Base-by-base conservation (phyloP, 2,888 invertebrate genomes). In the Axea sp. region DNA sequence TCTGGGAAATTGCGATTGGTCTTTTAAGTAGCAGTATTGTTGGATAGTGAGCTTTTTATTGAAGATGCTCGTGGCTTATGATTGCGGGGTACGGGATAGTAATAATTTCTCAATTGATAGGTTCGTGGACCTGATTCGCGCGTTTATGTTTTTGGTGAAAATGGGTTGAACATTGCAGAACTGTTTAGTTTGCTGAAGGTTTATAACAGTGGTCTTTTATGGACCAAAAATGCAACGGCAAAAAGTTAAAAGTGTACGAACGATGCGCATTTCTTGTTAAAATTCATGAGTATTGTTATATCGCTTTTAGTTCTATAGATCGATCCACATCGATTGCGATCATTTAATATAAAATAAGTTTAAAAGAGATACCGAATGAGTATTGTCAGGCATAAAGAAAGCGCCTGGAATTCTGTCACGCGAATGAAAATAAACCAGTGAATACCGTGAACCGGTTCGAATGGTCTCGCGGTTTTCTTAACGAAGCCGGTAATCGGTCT, bases 341-440 rank as follows among this genome's bases (percentile, higher is more conserved):
- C 59, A 51, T 37, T 60, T 57, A 49, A 72, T 65, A 65, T 47
- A 60, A 26, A 69, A 69, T 69, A 41, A 65, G 53, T 59, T 49
- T 39, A 72, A 64, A 62, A 49, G 17, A 72, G 65, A 49, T 45
- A 45, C 45, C 59, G 22, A 60, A 19, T 47, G 69, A 53, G 59
- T 37, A 73, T 69, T 65, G 57, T 69, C 60, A 49, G 30, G 57
- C 68, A 69, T 76, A 69, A 73, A 60, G 76, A 73, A 72, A 78
- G 71, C 37, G 72, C 64, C 31, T 60, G 65, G 55, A 73, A 69
- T 73, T 73, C 67, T 64, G 77, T 80, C 79, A 80, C 80, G 82
- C 79, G 81, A 83, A 84, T 84, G 82, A 84, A 84, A 84, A 83
- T 84, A 83, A 85, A 85, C 80, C 80, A 81, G 78, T 69, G 76